phyloP scores from a whole-genome alignment of 2,888 invertebrate species.

The Venustoraphidia nigricollis region DNA sequence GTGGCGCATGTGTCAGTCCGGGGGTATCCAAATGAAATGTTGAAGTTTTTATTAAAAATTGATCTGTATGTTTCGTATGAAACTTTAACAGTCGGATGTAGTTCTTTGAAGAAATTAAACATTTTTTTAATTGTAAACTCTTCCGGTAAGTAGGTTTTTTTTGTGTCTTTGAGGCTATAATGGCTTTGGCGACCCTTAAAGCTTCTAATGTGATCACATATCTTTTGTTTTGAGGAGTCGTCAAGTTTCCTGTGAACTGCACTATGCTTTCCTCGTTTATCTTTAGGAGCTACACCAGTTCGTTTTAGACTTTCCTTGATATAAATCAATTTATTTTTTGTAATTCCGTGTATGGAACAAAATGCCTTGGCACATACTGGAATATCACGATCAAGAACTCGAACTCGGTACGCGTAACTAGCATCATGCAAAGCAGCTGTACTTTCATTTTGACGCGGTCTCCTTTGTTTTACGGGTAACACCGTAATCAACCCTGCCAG shows the following conservation, averaged over 20 bases:
- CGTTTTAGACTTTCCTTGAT: slow-evolving; percentile 1
- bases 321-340: slow-evolving; percentile 1
- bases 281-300: slow-evolving; percentile 1
- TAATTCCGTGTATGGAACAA: not conserved
- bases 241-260: not conserved
- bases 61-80: no score
- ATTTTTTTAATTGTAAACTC: slow-evolving; percentile 12
- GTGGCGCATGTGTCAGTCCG: no score
- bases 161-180: slow-evolving; percentile 1
- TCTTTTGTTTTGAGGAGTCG: not conserved
- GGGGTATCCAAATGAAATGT: no score
- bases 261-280: not conserved
- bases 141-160: slow-evolving; percentile 13
- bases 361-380: slow-evolving; percentile 1
- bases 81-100: no score
- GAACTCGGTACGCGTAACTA: not conserved
- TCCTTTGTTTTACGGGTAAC: not conserved
- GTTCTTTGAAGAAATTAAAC: slow-evolving; percentile 10
- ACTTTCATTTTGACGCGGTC: not conserved
- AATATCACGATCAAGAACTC: not conserved
- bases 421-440: not conserved
- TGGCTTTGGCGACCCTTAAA: not conserved
- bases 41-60: no score
- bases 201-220: not conserved
- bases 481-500: slow-evolving; percentile 3